Conservation (phyloP, 2,888 invertebrate species). For the Lapara coniferarum region DNA sequence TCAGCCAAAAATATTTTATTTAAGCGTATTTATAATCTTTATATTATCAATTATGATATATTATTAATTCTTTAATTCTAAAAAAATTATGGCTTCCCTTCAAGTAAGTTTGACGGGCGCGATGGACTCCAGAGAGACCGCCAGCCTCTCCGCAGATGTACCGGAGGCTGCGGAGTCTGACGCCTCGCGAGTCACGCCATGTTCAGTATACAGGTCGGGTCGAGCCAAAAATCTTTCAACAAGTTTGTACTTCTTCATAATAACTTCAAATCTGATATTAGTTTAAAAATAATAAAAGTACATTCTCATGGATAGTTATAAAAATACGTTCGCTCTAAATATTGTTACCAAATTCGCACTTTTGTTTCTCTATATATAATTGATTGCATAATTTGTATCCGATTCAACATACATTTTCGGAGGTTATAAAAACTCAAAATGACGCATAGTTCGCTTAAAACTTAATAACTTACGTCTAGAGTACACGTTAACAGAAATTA, state of each 20-base stretch:
- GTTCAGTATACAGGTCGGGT: constrained; percentile 63
- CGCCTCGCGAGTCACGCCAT: background rate
- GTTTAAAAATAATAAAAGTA: constrained; percentile 57
- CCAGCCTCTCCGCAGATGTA: no score
- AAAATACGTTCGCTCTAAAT: constrained; percentile 68
- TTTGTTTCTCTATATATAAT: constrained; percentile 57
- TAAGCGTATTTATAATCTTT: constrained; percentile 84
- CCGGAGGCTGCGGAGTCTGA: background rate
- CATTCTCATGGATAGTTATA: constrained; percentile 63
- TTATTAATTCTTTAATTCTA: constrained; percentile 80
- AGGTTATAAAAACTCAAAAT: constrained; percentile 47
- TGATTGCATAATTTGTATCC: constrained; percentile 55
- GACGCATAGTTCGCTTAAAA: constrained; percentile 38
- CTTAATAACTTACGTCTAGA: constrained; percentile 48
- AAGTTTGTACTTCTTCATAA: constrained; percentile 76
- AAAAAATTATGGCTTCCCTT: constrained; percentile 77
- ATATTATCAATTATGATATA: constrained; percentile 82
- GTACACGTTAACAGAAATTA: constrained; percentile 37
- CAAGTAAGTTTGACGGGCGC: constrained; percentile 28
- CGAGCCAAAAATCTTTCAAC: constrained; percentile 66
- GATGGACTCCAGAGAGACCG: background rate
- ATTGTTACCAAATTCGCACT: constrained; percentile 71
- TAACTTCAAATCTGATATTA: constrained; percentile 60
- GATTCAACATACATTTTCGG: constrained; percentile 44
- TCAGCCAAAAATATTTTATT: constrained; percentile 85